A percentile compares a stretch with the other conserved stretches of the same genome.
Evolutionary conservation across 2,797 vertebrate genomes (phyloP).

Genomic region (Lagorchestes hirsutus): DNA sequence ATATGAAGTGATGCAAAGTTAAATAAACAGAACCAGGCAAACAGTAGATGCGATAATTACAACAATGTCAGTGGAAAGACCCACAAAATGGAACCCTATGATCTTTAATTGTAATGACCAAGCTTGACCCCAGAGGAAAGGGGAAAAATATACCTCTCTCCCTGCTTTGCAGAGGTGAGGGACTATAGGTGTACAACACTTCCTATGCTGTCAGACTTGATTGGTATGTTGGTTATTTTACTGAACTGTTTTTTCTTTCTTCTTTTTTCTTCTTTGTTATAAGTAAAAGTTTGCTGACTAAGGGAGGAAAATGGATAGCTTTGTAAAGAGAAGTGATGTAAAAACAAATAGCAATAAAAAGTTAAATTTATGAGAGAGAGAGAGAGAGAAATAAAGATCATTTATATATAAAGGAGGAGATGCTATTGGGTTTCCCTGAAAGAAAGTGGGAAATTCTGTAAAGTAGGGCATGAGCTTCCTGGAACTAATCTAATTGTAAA

Average conservation of each 20-base stretch:
- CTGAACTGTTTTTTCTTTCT: neutral
- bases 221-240: neutral
- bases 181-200: neutral
- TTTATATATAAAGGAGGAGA: neutral
- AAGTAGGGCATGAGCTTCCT: slow-evolving; percentile 73
- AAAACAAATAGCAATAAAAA: neutral
- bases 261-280: neutral
- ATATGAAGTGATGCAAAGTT: neutral
- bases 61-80: neutral
- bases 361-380: neutral
- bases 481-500: slow-evolving; percentile 75
- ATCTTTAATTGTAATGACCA: neutral
- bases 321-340: neutral
- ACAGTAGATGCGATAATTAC: neutral
- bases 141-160: neutral
- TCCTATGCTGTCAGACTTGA: neutral
- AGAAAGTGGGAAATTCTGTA: slow-evolving; percentile 67
- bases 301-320: neutral
- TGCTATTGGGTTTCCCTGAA: slow-evolving; percentile 55
- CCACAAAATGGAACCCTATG: neutral
- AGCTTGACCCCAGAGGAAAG: neutral
- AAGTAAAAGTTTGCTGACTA: neutral
- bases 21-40: neutral
- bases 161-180: neutral
- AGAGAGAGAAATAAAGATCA: neutral